These are phyloP conservation scores for Sphenopsis melanotis DNA, from an alignment of 2,797 vertebrate genomes.

Conservation along the genomic window DNA sequence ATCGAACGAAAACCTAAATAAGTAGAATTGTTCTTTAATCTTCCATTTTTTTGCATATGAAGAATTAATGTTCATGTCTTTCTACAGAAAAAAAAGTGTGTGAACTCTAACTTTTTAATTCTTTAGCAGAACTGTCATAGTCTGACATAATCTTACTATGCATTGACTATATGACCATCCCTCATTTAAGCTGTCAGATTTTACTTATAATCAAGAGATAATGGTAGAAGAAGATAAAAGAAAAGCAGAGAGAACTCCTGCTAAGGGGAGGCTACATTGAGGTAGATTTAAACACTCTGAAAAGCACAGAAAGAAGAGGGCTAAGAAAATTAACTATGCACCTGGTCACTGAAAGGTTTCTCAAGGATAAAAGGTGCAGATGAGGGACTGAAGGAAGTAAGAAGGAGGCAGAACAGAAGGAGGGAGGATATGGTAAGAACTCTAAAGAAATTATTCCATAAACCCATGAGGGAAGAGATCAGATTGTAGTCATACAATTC, in stretches of 20 bases:
- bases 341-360: not conserved
- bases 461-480: not conserved
- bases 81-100: not conserved
- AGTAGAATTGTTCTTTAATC: not conserved
- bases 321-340: not conserved
- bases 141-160: not conserved
- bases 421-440: not conserved
- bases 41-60: not conserved
- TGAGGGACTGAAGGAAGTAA: not conserved
- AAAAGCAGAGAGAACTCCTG: not conserved
- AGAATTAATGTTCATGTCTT: not conserved
- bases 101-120: not conserved
- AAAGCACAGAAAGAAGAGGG: not conserved
- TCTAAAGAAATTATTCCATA: not conserved
- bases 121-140: not conserved
- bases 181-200: conserved; percentile 2
- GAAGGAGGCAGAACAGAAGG: not conserved
- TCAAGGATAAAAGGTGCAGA: not conserved
- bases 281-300: not conserved
- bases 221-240: not conserved
- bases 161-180: not conserved
- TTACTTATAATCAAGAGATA: not conserved
- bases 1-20: not conserved
- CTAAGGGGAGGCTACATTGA: not conserved
- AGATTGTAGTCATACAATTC: not conserved